These are phyloP conservation scores for Gila orcuttii DNA, from an alignment of 2,113 vertebrate species.

Conservation along the genomic window DNA sequence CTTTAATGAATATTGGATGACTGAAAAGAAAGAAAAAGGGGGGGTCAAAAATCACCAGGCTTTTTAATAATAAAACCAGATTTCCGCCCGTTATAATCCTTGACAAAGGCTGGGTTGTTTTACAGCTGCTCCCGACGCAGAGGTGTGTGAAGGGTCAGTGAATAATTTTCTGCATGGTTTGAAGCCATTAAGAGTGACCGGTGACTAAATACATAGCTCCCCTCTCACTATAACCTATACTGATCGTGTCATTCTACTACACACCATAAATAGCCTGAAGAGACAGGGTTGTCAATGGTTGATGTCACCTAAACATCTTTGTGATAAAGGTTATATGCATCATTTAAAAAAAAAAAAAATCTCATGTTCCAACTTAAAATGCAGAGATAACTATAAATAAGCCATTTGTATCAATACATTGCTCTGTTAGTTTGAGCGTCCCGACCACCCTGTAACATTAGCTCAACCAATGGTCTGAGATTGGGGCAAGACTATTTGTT, in stretches of 20 bases:
- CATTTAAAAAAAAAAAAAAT: too few species aligned
- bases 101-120: constrained; percentile 57
- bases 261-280: constrained; percentile 17
- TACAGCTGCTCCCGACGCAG: constrained; percentile 59
- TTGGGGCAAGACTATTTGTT: background rate
- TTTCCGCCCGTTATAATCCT: constrained; percentile 57
- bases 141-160: constrained; percentile 56
- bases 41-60: constrained; percentile 62
- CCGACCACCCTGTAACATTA: background rate
- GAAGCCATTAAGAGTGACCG: constrained; percentile 59
- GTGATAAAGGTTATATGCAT: background rate
- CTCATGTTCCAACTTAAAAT: background rate
- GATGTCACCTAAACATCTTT: background rate
- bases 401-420: background rate
- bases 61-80: constrained; percentile 58
- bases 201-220: constrained; percentile 41
- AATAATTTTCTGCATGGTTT: constrained; percentile 65
- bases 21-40: constrained; percentile 71
- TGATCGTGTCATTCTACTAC: constrained; percentile 19
- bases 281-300: background rate
- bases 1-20: constrained; percentile 85
- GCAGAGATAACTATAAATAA: constrained; percentile 14
- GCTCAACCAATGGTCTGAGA: background rate
- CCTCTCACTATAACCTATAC: constrained; percentile 9
- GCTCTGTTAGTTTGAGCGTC: background rate